A percentile compares a stretch with the other conserved stretches of the same genome.
Conservation (phyloP, 2,888 invertebrate species). For the Venusia cambrica region DNA sequence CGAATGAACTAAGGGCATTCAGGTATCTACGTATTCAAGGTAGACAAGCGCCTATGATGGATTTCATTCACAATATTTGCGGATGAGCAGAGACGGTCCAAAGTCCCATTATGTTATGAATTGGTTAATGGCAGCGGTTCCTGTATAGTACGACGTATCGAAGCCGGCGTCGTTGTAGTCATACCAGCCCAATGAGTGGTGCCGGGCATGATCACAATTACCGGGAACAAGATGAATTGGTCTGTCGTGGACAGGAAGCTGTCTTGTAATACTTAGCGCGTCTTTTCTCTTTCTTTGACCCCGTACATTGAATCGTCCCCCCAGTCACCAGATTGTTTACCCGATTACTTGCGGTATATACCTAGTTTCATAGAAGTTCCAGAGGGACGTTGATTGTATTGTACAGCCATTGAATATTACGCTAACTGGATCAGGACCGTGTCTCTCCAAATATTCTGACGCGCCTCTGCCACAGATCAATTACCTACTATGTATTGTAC, state of each 20-base stretch:
- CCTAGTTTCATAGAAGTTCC: too few relatives aligned
- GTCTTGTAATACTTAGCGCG: conserved; percentile 23
- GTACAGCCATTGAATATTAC: too few relatives aligned
- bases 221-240: conserved; percentile 54
- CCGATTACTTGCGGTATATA: too few relatives aligned
- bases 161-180: conserved; percentile 51
- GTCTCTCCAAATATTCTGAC: too few relatives aligned
- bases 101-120: conserved; percentile 56
- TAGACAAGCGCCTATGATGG: conserved; percentile 9
- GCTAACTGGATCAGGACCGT: too few relatives aligned
- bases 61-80: conserved; percentile 34
- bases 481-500: too few relatives aligned
- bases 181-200: conserved; percentile 66
- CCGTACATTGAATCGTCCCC: neutral
- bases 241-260: conserved; percentile 60
- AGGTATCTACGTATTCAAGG: too few relatives aligned
- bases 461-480: too few relatives aligned
- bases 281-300: conserved; percentile 11
- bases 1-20: neutral
- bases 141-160: conserved; percentile 58
- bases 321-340: too few relatives aligned
- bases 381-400: too few relatives aligned
- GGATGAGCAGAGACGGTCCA: conserved; percentile 43
- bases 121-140: conserved; percentile 70
- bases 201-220: conserved; percentile 58